Base-by-base conservation (phyloP, 1,140 invertebrate genomes). In the Aphaenogaster floridana region DNA sequence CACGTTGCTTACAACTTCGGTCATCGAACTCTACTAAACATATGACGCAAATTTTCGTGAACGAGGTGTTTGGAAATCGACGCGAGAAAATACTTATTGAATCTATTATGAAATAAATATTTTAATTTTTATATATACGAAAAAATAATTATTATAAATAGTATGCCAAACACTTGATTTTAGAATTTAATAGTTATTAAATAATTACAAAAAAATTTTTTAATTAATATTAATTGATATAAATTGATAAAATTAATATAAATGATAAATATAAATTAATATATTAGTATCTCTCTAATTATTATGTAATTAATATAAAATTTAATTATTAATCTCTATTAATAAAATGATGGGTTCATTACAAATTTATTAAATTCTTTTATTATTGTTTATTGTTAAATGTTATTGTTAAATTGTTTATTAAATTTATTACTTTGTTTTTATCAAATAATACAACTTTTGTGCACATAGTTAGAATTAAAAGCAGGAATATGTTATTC, bases 21-120 rank as follows among this genome's bases (percentile, higher is more conserved):
- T 90, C 89, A 71, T 90, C 76, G 86, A 91, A 90, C 89, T 81
- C 28, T 21, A 50, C 59, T 86, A 90, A 54, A 90, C 86, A 80
- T 90, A 83, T 88, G 89, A 66, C 86, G 42, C 76, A 50, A 81
- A 78, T 86, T 91, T 88, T 77, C 80, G 36, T 88, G 21, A 81
- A 52, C 39, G 90, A 76, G 42, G 39, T 80, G 54, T 77, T 36
- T 45, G 68, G 48, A 74, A 71, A 86, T 72, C 77, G 50, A 39
- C 15, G 39, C 13, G 17, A 74, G 28, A 74, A 72, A 83, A 13
- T n/a, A 8, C 17, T 17, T n/a, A 17, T 71, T 9, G 48, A 68
- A 13, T 28, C 0, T 2, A 45, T 34, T 9, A 34, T 45, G 3
- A 64, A 45, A 11, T 64, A 28, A 34, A 34, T 61, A 11, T 39